Evolutionary conservation across 2,113 vertebrate genomes (phyloP).

Genomic region (Burhinus bistriatus): DNA sequence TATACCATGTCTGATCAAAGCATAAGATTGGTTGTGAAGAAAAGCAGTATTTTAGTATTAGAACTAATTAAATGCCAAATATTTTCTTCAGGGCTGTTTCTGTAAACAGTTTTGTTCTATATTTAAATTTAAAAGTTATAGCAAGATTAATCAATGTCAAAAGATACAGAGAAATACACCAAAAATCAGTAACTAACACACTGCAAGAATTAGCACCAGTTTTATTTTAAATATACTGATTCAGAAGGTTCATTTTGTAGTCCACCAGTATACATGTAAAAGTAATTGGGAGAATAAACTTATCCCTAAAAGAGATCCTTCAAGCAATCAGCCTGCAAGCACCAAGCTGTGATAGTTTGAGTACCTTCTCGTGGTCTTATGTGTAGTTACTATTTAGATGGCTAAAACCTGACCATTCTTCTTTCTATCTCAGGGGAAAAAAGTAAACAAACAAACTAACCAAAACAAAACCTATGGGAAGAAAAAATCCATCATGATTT

Average conservation of each 20-base stretch:
- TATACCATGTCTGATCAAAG: background rate
- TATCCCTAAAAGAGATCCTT: background rate
- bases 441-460: too few relatives aligned
- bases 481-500: background rate
- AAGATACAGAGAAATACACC: background rate
- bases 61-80: background rate
- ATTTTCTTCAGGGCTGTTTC: background rate
- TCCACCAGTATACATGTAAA: background rate
- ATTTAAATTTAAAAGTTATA: background rate
- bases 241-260: background rate
- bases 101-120: background rate
- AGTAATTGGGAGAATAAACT: background rate
- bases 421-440: background rate
- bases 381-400: background rate
- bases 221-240: background rate
- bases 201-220: background rate
- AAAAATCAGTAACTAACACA: background rate
- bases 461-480: background rate
- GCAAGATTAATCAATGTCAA: background rate
- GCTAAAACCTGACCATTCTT: background rate
- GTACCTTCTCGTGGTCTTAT: background rate
- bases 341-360: background rate
- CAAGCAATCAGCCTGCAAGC: background rate
- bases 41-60: background rate
- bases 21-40: background rate